phyloP scores from a whole-genome alignment of 1,140 invertebrate species.

The Drosophila pandora region DNA sequence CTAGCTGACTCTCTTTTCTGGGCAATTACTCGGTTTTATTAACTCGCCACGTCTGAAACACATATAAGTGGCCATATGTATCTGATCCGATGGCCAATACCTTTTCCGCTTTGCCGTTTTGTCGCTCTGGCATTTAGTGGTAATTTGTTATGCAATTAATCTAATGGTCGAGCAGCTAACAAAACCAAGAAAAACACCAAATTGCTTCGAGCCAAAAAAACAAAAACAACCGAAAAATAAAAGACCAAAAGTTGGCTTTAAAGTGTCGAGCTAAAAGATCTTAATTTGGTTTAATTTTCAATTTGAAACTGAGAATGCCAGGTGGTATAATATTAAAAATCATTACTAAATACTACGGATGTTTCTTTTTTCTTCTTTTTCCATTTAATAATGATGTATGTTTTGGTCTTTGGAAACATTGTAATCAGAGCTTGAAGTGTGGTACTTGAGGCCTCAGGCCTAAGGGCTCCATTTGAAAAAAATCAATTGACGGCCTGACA shows the following conservation, averaged over 20 bases:
- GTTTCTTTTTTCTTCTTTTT: background rate
- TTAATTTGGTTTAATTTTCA: slow-evolving; percentile 12
- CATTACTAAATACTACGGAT: background rate
- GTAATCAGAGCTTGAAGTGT: slow-evolving; percentile 45
- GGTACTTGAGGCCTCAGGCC: slow-evolving; percentile 29
- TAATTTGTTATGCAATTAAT: slow-evolving; percentile 51
- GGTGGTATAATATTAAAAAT: background rate
- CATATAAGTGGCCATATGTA: background rate
- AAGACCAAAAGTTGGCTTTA: background rate
- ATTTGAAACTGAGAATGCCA: slow-evolving; percentile 1
- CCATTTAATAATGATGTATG: slow-evolving; percentile 51
- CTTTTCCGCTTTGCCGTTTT: slow-evolving; percentile 46
- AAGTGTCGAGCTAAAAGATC: slow-evolving; percentile 22
- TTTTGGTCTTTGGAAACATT: slow-evolving; percentile 36
- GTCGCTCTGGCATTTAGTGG: slow-evolving; percentile 34
- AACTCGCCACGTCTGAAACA: slow-evolving; percentile 5
- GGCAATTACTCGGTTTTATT: slow-evolving; percentile 19
- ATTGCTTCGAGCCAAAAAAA: background rate
- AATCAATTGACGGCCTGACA: slow-evolving; percentile 19
- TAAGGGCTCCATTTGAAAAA: background rate
- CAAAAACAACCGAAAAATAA: too few relatives aligned
- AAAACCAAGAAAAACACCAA: slow-evolving; percentile 29
- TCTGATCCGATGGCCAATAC: slow-evolving; percentile 3
- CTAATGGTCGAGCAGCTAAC: slow-evolving; percentile 29
- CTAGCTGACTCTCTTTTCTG: background rate